Evolutionary conservation across 2,113 vertebrate genomes (phyloP).

Genomic region (Dryoscopus gambensis): DNA sequence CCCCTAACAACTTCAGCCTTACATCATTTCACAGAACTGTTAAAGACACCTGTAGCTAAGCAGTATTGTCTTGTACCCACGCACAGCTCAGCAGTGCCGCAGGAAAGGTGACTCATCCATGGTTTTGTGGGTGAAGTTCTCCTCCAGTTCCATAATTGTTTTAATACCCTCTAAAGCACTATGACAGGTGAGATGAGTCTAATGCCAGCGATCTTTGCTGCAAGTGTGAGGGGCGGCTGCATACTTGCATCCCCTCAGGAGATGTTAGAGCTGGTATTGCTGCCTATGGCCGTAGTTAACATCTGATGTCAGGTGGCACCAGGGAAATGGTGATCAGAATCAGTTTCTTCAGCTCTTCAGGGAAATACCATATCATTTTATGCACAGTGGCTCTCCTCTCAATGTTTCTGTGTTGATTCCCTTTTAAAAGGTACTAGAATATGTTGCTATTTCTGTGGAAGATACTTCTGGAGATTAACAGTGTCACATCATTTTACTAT

Average conservation of each 20-base stretch:
- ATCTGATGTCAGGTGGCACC: neutral
- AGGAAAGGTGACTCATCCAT: neutral
- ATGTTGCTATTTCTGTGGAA: neutral
- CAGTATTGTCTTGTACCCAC: neutral
- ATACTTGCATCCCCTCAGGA: neutral
- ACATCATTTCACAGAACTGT: neutral
- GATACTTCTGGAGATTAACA: neutral
- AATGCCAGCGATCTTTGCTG: neutral
- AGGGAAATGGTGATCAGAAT: neutral
- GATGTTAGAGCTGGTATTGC: neutral
- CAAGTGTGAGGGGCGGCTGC: neutral
- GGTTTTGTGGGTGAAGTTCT: neutral
- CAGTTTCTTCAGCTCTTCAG: neutral
- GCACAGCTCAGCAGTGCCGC: accelerated
- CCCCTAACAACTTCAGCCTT: neutral
- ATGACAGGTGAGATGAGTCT: neutral
- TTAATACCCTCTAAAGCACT: neutral
- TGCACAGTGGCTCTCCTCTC: neutral
- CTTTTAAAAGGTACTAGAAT: neutral
- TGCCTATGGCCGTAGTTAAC: neutral
- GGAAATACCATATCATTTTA: neutral
- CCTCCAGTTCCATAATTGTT: neutral
- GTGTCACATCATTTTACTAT: neutral
- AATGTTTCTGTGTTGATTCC: neutral
- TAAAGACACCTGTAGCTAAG: neutral